Evolutionary conservation across 30 jellyfish, hydroid and myxozoan genomes (phyloP).

Genomic region (Nemopilema nomurai): DNA sequence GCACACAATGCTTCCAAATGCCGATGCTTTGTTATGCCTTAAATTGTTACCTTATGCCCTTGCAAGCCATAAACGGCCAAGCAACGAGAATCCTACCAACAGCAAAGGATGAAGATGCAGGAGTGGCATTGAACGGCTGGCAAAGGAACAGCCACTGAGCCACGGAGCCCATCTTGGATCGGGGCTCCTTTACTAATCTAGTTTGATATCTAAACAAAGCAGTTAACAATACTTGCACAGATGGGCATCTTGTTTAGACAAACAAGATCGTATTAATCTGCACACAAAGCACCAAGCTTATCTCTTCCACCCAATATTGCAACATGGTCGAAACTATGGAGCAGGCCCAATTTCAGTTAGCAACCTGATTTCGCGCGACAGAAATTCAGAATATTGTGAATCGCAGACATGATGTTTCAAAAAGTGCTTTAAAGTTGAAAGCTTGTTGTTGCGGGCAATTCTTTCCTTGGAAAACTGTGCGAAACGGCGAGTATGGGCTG

Average conservation of each 20-base stretch:
- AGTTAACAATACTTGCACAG: neutral
- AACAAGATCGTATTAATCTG: slow-evolving; percentile 9
- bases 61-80: too few relatives aligned
- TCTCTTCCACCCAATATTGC: neutral
- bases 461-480: neutral
- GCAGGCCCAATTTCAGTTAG: too few relatives aligned
- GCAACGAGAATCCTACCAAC: too few relatives aligned
- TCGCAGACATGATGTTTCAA: neutral
- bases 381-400: neutral
- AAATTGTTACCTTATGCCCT: too few relatives aligned
- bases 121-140: neutral
- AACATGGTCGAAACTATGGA: too few relatives aligned
- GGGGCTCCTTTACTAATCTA: neutral
- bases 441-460: neutral
- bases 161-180: neutral
- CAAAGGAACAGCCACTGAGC: neutral
- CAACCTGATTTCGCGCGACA: too few relatives aligned
- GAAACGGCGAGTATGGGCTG: neutral
- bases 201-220: slow-evolving; percentile 9
- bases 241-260: slow-evolving; percentile 22
- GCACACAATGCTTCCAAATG: too few relatives aligned
- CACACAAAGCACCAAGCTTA: neutral
- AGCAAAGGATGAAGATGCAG: neutral
- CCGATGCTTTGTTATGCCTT: too few relatives aligned
- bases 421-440: neutral